A percentile compares a stretch with the other conserved stretches of the same genome.
Conservation (phyloP, 2,113 vertebrate genomes). For the Macaca mulatta region DNA sequence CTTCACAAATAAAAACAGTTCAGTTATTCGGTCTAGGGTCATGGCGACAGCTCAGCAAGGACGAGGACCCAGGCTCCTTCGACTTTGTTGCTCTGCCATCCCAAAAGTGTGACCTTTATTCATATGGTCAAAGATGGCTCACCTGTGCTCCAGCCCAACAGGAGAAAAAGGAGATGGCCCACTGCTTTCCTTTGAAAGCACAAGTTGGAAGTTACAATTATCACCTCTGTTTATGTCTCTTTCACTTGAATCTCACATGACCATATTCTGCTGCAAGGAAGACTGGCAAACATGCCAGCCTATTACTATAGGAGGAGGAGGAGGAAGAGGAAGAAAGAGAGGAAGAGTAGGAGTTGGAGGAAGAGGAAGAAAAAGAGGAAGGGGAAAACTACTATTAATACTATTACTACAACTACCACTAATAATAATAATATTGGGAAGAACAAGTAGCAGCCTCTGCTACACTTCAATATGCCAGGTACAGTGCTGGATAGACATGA, state of each 20-base stretch:
- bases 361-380: neutral
- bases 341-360: neutral
- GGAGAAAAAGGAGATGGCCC: neutral
- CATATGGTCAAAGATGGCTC: neutral
- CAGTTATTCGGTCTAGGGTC: neutral
- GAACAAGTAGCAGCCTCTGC: neutral
- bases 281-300: neutral
- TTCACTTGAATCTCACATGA: neutral
- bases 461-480: neutral
- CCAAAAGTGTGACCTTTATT: neutral
- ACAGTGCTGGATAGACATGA: neutral
- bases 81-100: neutral
- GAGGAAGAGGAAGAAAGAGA: neutral
- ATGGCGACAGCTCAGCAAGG: neutral
- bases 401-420: neutral
- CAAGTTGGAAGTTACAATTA: neutral
- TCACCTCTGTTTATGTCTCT: neutral
- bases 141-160: neutral
- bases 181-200: neutral
- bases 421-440: neutral
- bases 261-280: neutral
- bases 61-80: neutral
- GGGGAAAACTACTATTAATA: neutral
- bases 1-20: neutral
- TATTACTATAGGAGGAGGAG: neutral